A percentile compares a stretch with the other conserved stretches of the same genome.
phyloP scores from a whole-genome alignment of 2,888 invertebrate species.

The Limnephilus lunatus region DNA sequence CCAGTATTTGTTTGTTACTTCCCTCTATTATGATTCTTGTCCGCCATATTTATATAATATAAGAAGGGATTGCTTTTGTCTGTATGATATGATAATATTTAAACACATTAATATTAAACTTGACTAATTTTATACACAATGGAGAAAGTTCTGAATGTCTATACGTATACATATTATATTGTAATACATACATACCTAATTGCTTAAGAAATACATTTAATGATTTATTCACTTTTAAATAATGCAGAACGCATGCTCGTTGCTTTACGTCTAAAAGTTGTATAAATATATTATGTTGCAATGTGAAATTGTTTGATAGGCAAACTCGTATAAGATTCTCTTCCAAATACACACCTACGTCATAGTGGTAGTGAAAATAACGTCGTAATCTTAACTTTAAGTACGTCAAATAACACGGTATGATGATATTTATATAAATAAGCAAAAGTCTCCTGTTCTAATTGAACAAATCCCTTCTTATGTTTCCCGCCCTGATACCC shows the following conservation, averaged over 20 bases:
- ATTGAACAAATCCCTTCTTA: constrained; percentile 18
- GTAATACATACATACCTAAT: not conserved
- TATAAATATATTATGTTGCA: not conserved
- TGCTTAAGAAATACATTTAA: not conserved
- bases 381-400: not conserved
- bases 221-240: not conserved
- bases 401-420: not conserved
- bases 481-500: not conserved
- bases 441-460: not conserved
- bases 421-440: not conserved
- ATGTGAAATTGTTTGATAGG: not conserved
- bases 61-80: constrained; percentile 30
- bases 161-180: not conserved
- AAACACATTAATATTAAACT: not conserved
- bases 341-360: not conserved
- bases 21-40: constrained; percentile 9
- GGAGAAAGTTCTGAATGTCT: not conserved
- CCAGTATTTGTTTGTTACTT: constrained; percentile 11
- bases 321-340: not conserved
- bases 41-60: constrained; percentile 25
- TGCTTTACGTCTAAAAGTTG: not conserved
- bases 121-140: not conserved
- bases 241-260: not conserved
- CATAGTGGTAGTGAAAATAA: not conserved
- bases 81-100: not conserved